A percentile compares a stretch with the other conserved stretches of the same genome.
Conservation (phyloP, 2,888 invertebrate genomes). For the Drosophila mimetica region DNA sequence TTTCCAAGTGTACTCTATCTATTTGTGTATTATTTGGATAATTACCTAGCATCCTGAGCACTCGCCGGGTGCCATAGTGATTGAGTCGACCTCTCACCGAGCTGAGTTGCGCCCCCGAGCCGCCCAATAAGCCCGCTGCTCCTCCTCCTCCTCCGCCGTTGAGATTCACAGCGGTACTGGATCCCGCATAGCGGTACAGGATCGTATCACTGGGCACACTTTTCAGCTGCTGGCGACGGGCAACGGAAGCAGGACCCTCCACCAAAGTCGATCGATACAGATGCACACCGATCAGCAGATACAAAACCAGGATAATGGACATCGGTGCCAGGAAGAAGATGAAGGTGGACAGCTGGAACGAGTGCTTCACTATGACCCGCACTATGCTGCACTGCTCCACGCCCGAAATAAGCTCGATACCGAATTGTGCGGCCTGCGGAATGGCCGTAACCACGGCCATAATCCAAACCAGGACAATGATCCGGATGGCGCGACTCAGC, state of each 20-base stretch:
- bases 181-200: slow-evolving; percentile 83
- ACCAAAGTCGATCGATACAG: slow-evolving; percentile 86
- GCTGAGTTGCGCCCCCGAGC: slow-evolving; percentile 85
- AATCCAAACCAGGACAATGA: slow-evolving; percentile 91
- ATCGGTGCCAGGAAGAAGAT: slow-evolving; percentile 95
- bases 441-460: slow-evolving; percentile 90
- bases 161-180: slow-evolving; percentile 34
- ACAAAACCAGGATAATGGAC: slow-evolving; percentile 93
- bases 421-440: slow-evolving; percentile 92
- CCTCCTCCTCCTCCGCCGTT: slow-evolving; percentile 12
- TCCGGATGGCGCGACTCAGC: slow-evolving; percentile 91
- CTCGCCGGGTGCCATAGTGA: slow-evolving; percentile 88
- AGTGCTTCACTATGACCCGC: slow-evolving; percentile 84
- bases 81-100: slow-evolving; percentile 84
- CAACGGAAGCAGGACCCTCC: slow-evolving; percentile 73
- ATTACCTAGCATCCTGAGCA: slow-evolving; percentile 92
- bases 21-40: slow-evolving; percentile 36
- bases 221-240: slow-evolving; percentile 81
- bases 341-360: slow-evolving; percentile 87
- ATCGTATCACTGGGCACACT: slow-evolving; percentile 73
- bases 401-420: slow-evolving; percentile 85
- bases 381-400: slow-evolving; percentile 82
- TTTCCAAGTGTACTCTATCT: neutral
- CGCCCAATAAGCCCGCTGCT: slow-evolving; percentile 57
- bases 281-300: slow-evolving; percentile 90